Evolutionary conservation across 2,113 vertebrate species (phyloP).

Genomic region (Amblyopsis rosae): DNA sequence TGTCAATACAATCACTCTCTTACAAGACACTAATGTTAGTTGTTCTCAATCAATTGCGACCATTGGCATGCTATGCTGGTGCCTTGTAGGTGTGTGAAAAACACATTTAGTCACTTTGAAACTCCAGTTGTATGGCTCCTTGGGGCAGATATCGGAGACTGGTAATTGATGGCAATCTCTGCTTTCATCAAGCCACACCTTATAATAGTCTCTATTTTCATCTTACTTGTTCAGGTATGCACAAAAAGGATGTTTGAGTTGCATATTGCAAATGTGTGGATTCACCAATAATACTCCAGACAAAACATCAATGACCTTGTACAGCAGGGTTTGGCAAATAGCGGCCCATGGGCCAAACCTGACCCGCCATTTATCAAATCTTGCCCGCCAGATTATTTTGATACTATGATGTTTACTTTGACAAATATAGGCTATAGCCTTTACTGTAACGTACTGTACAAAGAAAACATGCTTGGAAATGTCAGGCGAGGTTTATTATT

Average conservation of each 20-base stretch:
- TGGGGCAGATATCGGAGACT: constrained; percentile 10
- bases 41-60: constrained; percentile 24
- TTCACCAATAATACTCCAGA: not conserved
- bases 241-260: not conserved
- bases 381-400: too few relatives aligned
- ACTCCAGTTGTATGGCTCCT: constrained; percentile 6
- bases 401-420: too few relatives aligned
- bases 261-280: not conserved
- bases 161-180: constrained; percentile 4
- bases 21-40: constrained; percentile 32
- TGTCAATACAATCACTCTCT: constrained; percentile 37
- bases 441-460: too few relatives aligned
- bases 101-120: constrained; percentile 22
- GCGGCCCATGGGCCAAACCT: too few relatives aligned
- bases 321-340: not conserved
- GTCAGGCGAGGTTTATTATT: not conserved
- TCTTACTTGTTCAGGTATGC: not conserved
- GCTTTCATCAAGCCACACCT: not conserved
- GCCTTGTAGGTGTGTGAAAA: constrained; percentile 19
- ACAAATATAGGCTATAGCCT: not conserved
- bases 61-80: constrained; percentile 40
- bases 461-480: not conserved
- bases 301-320: not conserved
- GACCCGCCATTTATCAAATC: too few relatives aligned
- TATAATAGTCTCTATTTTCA: not conserved